A percentile compares a stretch with the other conserved stretches of the same genome.
Evolutionary conservation across 2,113 vertebrate species (phyloP).

Genomic region (Erpornis zantholeuca): DNA sequence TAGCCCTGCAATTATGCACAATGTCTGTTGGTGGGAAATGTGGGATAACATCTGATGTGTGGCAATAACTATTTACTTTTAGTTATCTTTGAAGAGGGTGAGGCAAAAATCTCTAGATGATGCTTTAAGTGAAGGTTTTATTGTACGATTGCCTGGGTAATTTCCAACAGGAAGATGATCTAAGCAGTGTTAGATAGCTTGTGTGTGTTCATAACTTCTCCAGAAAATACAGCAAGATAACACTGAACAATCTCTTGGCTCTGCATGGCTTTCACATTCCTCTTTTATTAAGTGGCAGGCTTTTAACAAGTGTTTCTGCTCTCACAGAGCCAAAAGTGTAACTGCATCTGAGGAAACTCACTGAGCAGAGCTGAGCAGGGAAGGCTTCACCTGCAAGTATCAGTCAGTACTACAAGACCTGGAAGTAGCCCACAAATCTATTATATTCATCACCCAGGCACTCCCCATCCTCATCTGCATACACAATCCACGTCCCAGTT

Average conservation of each 20-base stretch:
- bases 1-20: slow-evolving; percentile 19
- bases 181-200: slow-evolving; percentile 17
- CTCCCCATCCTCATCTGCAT: neutral
- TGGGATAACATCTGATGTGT: slow-evolving; percentile 11
- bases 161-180: slow-evolving; percentile 25
- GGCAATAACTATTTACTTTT: slow-evolving; percentile 46
- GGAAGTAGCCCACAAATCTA: neutral
- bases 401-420: neutral
- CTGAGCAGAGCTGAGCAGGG: neutral
- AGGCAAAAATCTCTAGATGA: slow-evolving; percentile 22
- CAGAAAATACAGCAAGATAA: slow-evolving; percentile 11
- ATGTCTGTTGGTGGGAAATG: neutral
- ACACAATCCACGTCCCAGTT: neutral
- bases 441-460: neutral
- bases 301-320: neutral
- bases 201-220: neutral
- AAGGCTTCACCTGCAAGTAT: neutral
- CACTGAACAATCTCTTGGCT: neutral
- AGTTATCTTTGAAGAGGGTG: neutral
- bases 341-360: neutral
- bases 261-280: neutral
- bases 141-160: neutral
- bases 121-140: slow-evolving; percentile 19
- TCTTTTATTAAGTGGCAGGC: neutral
- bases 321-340: neutral